Evolutionary conservation across 2,888 invertebrate genomes (phyloP), one percentile per base, ranked within the genome.

Genomic region (Allacma fusca): DNA sequence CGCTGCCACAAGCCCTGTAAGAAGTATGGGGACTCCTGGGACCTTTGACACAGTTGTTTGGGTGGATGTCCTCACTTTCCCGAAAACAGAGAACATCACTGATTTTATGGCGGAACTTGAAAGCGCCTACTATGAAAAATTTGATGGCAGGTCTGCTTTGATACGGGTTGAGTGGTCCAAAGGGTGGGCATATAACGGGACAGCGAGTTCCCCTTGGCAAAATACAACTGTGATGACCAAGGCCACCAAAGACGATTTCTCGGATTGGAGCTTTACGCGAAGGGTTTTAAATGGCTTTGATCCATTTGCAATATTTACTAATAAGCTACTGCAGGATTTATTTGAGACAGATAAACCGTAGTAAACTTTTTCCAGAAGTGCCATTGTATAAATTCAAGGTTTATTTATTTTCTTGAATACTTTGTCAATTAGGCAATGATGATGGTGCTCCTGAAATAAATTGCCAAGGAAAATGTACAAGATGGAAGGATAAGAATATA

Each of bases 1-100:
- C 1, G 43, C 72, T 19, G 12, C 75, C 19, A n/a, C n/a, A 4
- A 19, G 23, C 65, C 44, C 34, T 1, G n/a, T 23, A 4, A 59
- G 19, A 23, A 59, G n/a, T n/a, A n/a, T n/a, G n/a, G n/a, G n/a
- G n/a, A n/a, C n/a, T n/a, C n/a, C n/a, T n/a, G n/a, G n/a, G n/a
- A n/a, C n/a, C n/a, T 79, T 75, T 44, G 76, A 80, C 65, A 69
- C 73, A 0, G 78, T 78, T 1, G 23, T 80, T 5, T 67, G 79
- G 78, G 67, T 79, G 71, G 76, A 71, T 13, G 26, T 78, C 0
- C 65, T 70, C 9, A 65, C 67, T 50, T 59, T 76, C 62, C 75
- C 76, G 1, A 40, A 67, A 26, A 80, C 79, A 0, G 62, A 64
- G 1, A 2, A 12, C 12, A 13, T 29, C 12, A n/a, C 7, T 23